These are phyloP conservation scores for Sclerurus mexicanus DNA, from an alignment of 2,113 vertebrate species.

Conservation along the genomic window DNA sequence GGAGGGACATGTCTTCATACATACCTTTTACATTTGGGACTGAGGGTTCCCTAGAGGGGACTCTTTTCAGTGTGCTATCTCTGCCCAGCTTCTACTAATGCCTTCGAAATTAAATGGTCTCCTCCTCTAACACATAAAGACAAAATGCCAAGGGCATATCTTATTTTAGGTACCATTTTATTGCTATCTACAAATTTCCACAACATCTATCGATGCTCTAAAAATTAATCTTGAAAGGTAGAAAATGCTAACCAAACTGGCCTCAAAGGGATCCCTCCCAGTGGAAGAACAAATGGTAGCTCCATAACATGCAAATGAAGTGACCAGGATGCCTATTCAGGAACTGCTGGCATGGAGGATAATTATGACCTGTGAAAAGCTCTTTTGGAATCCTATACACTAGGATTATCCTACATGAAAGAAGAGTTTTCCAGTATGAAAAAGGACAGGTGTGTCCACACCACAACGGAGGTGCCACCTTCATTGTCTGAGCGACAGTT, in stretches of 20 bases:
- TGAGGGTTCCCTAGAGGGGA: neutral
- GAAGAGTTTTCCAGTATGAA: slow-evolving; percentile 44
- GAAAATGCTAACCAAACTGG: neutral
- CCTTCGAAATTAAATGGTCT: neutral
- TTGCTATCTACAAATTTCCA: neutral
- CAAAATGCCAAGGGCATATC: neutral
- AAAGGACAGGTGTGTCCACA: slow-evolving; percentile 59
- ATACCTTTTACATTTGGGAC: neutral
- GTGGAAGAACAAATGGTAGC: neutral
- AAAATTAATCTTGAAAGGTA: neutral
- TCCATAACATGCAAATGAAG: neutral
- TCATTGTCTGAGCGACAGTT: slow-evolving; percentile 41
- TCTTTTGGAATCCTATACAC: slow-evolving; percentile 56
- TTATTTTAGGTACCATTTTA: neutral
- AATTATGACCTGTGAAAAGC: slow-evolving; percentile 50
- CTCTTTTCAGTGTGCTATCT: neutral
- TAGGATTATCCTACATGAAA: slow-evolving; percentile 59
- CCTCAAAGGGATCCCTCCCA: slow-evolving; percentile 2
- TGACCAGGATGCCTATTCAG: slow-evolving; percentile 8
- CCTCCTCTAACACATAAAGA: neutral
- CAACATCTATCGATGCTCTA: neutral
- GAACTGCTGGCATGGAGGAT: neutral
- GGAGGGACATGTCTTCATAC: neutral
- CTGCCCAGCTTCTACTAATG: neutral
- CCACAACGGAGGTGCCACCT: slow-evolving; percentile 26